Base-by-base conservation (phyloP, 2,797 vertebrate genomes). In the Chelonia mydas region DNA sequence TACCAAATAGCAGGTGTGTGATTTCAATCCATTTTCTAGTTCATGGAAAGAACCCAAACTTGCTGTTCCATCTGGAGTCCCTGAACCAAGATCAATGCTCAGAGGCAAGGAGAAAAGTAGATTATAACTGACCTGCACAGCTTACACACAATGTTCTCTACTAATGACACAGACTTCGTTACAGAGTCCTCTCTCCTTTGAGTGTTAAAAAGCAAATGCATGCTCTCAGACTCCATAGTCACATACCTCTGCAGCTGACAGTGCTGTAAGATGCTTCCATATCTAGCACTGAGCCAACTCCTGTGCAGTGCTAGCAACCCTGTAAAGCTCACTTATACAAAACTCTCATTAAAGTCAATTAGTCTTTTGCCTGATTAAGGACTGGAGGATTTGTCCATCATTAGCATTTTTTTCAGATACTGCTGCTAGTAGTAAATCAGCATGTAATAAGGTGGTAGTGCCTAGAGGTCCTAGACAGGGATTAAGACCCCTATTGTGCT, bases 1-100 rank as follows among this genome's bases (percentile, higher is more conserved):
- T 84, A 93, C 81, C 0, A 0, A 81, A 88, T 50, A 94, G 50
- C 53, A 92, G 81, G 13, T 3, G 31, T 25, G 7, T 11, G 28
- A 88, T 90, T 93, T 93, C 80, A 92, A 59, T 89, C 51, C 4
- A 51, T 76, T 74, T 84, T 83, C 82, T 90, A 92, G 78, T 92
- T 74, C 45, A 84, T 94, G 93, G 89, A 94, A 88, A 81, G 28
- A 1, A 4, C 77, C 86, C 87, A 96, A 91, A 80, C 57, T 74
- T 83, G 50, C 77, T 86, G 54, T 90, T 89, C 77, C 83, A 83
- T 78, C 91, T 91, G 81, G 84, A 91, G 84, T 84, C 83, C 88
- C 92, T 93, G 84, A 86, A 90, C 74, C 86, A 94, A 89, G 84
- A 41, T 61, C 57, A 94, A 89, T 80, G 49, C 11, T 37, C 37